phyloP scores from a whole-genome alignment of 2,113 vertebrate genomes.

The Isurus oxyrinchus region DNA sequence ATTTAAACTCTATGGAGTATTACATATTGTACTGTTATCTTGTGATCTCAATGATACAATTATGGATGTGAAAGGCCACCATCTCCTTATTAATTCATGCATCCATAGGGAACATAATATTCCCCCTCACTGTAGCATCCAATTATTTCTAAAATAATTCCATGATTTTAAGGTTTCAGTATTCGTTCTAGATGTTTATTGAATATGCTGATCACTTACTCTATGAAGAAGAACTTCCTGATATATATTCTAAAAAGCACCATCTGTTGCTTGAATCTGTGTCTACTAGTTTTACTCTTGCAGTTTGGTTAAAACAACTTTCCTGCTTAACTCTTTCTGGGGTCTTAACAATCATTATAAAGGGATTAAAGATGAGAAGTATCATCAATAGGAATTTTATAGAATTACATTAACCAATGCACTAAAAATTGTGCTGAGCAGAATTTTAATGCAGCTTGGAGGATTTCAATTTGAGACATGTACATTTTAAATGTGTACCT shows the following conservation, averaged over 20 bases:
- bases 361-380: background rate
- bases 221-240: too few species aligned
- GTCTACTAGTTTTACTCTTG: too few species aligned
- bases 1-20: background rate
- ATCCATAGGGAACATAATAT: background rate
- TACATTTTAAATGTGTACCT: background rate
- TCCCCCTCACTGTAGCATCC: background rate
- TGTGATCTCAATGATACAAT: background rate
- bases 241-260: too few species aligned
- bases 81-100: background rate
- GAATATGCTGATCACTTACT: background rate
- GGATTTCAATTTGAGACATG: background rate
- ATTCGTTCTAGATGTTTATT: background rate
- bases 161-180: background rate
- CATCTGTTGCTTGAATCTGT: too few species aligned
- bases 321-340: background rate
- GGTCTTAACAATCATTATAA: background rate
- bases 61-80: background rate
- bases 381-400: background rate
- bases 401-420: background rate
- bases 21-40: too few species aligned
- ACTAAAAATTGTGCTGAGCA: background rate
- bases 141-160: background rate
- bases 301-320: background rate
- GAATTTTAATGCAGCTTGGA: too few species aligned